These are phyloP conservation scores for Araneus ventricosus DNA, from an alignment of 1,140 invertebrate species.

Conservation along the genomic window DNA sequence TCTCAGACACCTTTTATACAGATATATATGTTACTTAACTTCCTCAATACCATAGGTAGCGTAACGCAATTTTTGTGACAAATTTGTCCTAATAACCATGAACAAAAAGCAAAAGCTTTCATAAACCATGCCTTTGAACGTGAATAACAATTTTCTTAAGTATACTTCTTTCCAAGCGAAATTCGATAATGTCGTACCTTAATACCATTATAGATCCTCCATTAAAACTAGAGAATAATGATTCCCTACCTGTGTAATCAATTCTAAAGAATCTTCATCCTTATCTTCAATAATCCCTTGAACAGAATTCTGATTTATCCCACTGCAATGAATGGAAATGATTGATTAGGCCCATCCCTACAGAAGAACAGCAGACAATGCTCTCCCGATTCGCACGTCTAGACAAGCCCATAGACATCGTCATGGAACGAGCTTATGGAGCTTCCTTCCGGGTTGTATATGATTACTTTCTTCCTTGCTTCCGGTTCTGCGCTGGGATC, in stretches of 20 bases:
- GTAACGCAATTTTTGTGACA: no score
- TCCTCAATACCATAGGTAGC: no score
- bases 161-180: no score
- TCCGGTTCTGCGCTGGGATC: conserved; percentile 28
- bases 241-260: background rate
- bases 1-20: no score
- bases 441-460: conserved; percentile 64
- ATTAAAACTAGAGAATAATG: no score
- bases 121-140: no score
- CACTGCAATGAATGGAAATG: background rate
- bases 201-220: no score
- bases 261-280: background rate
- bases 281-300: background rate
- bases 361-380: background rate
- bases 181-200: no score
- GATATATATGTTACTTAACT: no score
- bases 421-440: conserved; percentile 32
- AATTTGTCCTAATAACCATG: no score
- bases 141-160: no score
- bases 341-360: background rate
- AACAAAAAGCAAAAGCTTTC: no score
- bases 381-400: background rate
- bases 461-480: conserved; percentile 55
- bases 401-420: background rate
- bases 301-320: background rate